These are phyloP conservation scores for Troilus luridus DNA, from an alignment of 2,888 invertebrate species.

Conservation along the genomic window DNA sequence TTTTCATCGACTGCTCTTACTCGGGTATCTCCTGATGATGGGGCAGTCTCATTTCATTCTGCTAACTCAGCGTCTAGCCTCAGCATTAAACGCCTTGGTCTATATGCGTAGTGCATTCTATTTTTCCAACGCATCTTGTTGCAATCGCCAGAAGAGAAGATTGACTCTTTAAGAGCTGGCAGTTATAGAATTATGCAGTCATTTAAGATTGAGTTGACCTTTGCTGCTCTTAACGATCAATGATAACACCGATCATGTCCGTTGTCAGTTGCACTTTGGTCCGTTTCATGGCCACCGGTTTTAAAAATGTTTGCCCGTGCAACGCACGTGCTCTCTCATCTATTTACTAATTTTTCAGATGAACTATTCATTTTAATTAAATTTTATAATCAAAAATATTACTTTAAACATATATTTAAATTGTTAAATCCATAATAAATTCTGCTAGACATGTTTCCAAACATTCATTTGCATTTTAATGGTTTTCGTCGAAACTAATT, in stretches of 20 bases:
- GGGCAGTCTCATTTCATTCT: neutral
- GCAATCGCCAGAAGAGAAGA: neutral
- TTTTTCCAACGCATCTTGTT: neutral
- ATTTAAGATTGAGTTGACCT: neutral
- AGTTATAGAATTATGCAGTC: neutral
- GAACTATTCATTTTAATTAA: too few relatives aligned
- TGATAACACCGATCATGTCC: slow-evolving; percentile 39
- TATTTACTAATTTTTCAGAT: too few relatives aligned
- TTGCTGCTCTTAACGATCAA: neutral
- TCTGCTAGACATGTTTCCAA: too few relatives aligned
- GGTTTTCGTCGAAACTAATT: too few relatives aligned
- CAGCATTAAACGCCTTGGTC: neutral
- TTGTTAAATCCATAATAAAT: too few relatives aligned
- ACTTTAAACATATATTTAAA: too few relatives aligned
- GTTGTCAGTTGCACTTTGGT: slow-evolving; percentile 3
- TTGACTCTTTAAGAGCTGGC: neutral
- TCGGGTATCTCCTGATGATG: neutral
- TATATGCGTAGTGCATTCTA: neutral
- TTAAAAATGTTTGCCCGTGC: neutral
- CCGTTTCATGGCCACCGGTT: neutral
- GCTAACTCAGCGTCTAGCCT: neutral
- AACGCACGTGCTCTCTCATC: neutral
- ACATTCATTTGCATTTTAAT: too few relatives aligned
- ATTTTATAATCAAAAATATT: too few relatives aligned
- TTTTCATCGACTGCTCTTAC: neutral